These are phyloP conservation scores for Burhinus oedicnemus DNA, from an alignment of 2,113 vertebrate genomes.

Conservation along the genomic window DNA sequence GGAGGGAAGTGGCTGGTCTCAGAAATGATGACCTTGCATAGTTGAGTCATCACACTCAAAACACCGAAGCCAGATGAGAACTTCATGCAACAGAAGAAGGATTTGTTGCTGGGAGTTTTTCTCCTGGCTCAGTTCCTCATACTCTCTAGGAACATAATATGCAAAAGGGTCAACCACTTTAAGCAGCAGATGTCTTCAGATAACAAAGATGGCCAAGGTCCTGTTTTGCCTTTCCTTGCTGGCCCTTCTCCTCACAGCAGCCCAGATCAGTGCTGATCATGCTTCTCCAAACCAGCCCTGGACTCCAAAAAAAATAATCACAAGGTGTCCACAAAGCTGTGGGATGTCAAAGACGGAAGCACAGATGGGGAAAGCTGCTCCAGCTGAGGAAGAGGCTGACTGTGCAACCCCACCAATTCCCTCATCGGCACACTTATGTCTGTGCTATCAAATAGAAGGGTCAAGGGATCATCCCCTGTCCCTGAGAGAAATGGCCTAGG, in stretches of 20 bases:
- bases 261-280: not conserved
- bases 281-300: not conserved
- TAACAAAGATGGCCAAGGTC: not conserved
- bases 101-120: not conserved
- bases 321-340: not conserved
- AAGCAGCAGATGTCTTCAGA: not conserved
- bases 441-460: not conserved
- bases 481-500: not conserved
- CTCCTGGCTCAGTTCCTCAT: not conserved
- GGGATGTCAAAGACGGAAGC: not conserved
- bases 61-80: not conserved
- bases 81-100: not conserved
- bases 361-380: not conserved
- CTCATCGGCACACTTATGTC: not conserved
- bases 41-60: not conserved
- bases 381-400: not conserved
- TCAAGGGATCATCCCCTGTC: not conserved
- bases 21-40: not conserved
- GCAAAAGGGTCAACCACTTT: not conserved
- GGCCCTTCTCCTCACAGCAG: not conserved
- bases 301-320: not conserved
- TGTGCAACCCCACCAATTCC: not conserved
- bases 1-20: not conserved
- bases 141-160: not conserved
- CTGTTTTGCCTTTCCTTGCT: not conserved